Evolutionary conservation across 1,140 invertebrate species (phyloP), one percentile per base, ranked within the genome.

Genomic region (Venustaconcha ellipsiformis): DNA sequence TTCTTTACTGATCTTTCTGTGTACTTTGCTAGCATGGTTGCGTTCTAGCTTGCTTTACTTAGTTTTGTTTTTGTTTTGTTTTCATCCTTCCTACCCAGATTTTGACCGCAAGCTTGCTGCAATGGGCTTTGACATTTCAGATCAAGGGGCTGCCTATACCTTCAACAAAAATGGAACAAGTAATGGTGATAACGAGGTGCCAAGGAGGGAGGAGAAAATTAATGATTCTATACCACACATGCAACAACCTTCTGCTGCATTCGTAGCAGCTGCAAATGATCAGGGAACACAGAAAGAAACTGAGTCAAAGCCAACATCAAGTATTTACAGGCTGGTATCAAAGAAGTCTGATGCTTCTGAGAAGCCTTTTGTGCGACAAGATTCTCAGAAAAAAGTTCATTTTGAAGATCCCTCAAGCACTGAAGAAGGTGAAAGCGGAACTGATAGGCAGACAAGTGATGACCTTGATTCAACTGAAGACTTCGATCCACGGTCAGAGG

Each of bases 61-160:
- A 71, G 70, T 26, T 1, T 30, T 69, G 64, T 18, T 67, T 37
- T 70, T 78, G 57, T 63, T 67, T 67, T 57, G 18, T 37, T 18
- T 67, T 67, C 65, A 60, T 68, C 68, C 48, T 68, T 75, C 57
- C 58, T 57, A 64, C 67, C 55, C 80, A 89, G 88, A 88, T 80
- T 89, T 89, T 83, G 84, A 88, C 59, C 76, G 76, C 69, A 89
- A 89, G 75, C 78, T 89, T 67, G 82, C 83, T 67, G 74, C 78
- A 18, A 86, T 89, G 79, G 87, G 87, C 56, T 86, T 89, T 83
- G 86, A 84, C 67, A 67, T 82, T 77, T 80, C 80, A 78, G 82
- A 86, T 79, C 78, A 84, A 37, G 70, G 63, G 18, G 62, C 62
- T 58, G 79, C 83, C 58, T 70, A 75, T 8, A 81, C 75, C 68